Evolutionary conservation across 2,888 invertebrate species (phyloP).

Genomic region (Bugulina stolonifera): DNA sequence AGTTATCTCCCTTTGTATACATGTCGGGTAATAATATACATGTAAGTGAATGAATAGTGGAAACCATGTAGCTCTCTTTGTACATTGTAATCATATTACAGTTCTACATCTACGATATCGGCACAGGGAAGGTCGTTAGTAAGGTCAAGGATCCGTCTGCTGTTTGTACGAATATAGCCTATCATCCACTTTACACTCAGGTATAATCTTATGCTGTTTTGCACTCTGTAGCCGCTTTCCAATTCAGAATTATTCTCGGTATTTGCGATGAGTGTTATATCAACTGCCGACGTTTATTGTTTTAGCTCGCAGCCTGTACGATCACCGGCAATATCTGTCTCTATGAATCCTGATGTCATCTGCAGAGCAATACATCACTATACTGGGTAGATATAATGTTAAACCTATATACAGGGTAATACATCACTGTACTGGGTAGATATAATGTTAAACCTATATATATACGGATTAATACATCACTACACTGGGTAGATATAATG

Average conservation of each 20-base stretch:
- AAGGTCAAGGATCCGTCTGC: neutral
- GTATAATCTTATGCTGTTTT: neutral
- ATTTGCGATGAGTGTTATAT: no score
- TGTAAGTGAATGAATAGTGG: no score
- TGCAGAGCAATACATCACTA: no score
- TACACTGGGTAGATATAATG: no score
- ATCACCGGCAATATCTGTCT: neutral
- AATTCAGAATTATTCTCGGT: neutral
- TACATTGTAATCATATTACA: neutral
- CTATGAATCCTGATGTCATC: neutral
- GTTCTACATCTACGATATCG: slow-evolving; percentile 15
- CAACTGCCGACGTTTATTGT: neutral
- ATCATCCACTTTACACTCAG: slow-evolving; percentile 1
- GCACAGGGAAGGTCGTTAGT: slow-evolving; percentile 4
- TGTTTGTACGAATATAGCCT: neutral
- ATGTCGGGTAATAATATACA: no score
- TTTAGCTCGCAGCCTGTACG: neutral
- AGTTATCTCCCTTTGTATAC: no score
- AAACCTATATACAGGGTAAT: no score
- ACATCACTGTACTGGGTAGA: no score
- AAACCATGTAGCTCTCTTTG: no score
- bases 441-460: no score
- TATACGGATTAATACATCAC: no score
- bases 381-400: no score
- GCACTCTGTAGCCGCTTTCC: neutral